Base-by-base conservation (phyloP, 2,888 invertebrate species). In the Ectemnius continuus region DNA sequence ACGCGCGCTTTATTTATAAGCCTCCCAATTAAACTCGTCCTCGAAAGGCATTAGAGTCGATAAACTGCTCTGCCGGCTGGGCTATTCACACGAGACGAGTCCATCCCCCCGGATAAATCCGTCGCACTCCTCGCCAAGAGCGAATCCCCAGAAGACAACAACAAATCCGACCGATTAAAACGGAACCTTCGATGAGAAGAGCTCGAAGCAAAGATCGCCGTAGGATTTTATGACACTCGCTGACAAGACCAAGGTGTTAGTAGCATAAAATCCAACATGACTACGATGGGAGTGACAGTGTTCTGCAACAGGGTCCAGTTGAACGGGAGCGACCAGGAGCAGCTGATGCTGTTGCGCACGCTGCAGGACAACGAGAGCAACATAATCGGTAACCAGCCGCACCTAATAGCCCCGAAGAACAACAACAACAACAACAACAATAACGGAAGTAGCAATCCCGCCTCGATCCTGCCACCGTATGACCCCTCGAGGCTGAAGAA, bases 401-500 rank as follows among this genome's bases (percentile, higher is more conserved):
- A 88, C 20, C 60, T 85, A 28, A 80, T 88, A 4, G 82, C 83
- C 0, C 84, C 87, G 0, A 88, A 88, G 61, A 86, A 76, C 45
- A 78, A 72, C 62, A 79, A 78, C 11, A 86, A 76, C 45, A 78
- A 72, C 62, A 79, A 78, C 11, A 73, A 70, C 26, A 66, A 52
- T 26, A 76, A 61, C 56, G 36, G 36, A 36, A 36, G 36, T 36
- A 63, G 67, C 57, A 69, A 67, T 23, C 61, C 82, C 0, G 48
- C 76, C 28, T 69, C 74, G 0, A 76, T 86, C 11, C 71, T 91
- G 70, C 88, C 93, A 86, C 90, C 93, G 81, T 88, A 92, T 86
- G 88, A 92, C 84, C 85, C 93, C 86, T 84, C 93, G 90, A 80
- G 90, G 86, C 63, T 91, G 18, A 91, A 91, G 68, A 91, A 91